phyloP scores from a whole-genome alignment of 2,888 invertebrate species.

The Cosmia pyralina region DNA sequence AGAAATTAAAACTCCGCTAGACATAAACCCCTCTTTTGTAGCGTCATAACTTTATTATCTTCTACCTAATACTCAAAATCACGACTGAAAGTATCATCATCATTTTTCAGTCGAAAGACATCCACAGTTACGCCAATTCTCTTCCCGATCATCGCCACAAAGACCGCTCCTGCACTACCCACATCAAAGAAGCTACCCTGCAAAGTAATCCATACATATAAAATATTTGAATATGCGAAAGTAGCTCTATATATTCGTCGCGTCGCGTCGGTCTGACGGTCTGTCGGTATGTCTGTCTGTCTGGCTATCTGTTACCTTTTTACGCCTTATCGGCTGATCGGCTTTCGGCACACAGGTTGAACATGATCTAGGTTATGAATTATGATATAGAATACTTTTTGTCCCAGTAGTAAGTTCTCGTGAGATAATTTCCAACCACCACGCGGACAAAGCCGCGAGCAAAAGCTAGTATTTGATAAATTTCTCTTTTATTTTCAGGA shows the following conservation, averaged over 20 bases:
- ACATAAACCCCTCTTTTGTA: not conserved
- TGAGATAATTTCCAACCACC: not conserved
- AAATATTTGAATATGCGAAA: not conserved
- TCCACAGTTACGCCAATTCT: not conserved
- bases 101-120: not conserved
- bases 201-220: not conserved
- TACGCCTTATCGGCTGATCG: not conserved
- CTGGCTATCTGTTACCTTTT: not conserved
- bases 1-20: not conserved
- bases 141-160: not conserved
- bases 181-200: not conserved
- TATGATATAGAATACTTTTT: not conserved
- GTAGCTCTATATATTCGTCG: not conserved
- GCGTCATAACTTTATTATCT: not conserved
- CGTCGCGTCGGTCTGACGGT: not conserved
- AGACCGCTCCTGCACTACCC: too few species aligned
- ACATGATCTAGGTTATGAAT: not conserved
- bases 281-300: not conserved
- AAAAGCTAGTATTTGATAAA: not conserved
- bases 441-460: not conserved
- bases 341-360: not conserved
- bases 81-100: not conserved
- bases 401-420: not conserved
- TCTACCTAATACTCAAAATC: not conserved
- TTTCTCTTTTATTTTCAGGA: conserved; percentile 79